Percentiles rank a stretch among this genome's conserved stretches.
phyloP scores from a whole-genome alignment of 2,888 invertebrate species.

The Sphaeridia pumilis region DNA sequence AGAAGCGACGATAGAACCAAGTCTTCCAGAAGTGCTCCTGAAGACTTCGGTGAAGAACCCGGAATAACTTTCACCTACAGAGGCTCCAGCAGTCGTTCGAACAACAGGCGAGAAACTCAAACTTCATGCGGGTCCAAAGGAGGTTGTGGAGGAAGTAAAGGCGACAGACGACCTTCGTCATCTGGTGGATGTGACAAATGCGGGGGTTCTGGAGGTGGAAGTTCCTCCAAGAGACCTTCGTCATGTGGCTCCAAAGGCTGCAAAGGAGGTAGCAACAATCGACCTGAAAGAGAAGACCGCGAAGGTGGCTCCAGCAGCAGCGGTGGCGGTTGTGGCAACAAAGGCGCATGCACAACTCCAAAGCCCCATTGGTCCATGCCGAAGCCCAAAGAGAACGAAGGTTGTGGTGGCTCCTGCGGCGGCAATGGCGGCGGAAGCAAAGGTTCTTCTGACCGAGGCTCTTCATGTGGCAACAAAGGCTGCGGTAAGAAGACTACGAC shows the following conservation, averaged over 20 bases:
- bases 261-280: neutral
- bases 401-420: neutral
- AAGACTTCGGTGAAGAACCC: neutral
- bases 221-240: neutral
- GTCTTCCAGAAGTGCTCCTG: neutral
- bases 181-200: neutral
- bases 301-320: neutral
- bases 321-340: neutral
- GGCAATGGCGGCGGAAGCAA: neutral
- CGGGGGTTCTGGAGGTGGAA: neutral
- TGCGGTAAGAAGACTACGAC: too few relatives aligned
- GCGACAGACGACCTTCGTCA: neutral
- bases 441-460: neutral
- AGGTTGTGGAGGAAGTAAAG: neutral
- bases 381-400: neutral
- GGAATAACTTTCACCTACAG: slow-evolving; percentile 1
- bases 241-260: neutral
- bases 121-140: neutral
- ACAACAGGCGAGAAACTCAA: neutral
- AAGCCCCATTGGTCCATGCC: neutral
- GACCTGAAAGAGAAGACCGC: too few relatives aligned
- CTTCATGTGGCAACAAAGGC: neutral
- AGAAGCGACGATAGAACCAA: neutral
- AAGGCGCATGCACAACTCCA: slow-evolving; percentile 1
- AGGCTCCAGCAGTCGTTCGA: neutral